A percentile compares a stretch with the other conserved stretches of the same genome.
Conservation (phyloP, 2,797 vertebrate species). For the Glossophaga mutica region DNA sequence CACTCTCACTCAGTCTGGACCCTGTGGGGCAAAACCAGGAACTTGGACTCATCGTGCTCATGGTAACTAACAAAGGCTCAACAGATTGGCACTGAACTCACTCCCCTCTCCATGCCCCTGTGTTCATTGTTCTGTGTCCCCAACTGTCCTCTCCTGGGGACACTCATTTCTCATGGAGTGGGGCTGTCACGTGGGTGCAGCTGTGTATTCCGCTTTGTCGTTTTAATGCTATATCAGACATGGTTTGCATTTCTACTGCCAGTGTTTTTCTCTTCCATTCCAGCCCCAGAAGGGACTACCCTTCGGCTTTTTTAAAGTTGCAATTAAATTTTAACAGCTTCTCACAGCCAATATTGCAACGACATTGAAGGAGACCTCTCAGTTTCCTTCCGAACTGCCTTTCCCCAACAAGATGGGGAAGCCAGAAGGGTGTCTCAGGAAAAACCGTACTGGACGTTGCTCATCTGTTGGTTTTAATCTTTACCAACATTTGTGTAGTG, state of each 20-base stretch:
- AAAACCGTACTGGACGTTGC: background rate
- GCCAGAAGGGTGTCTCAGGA: background rate
- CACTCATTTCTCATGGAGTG: rapidly evolving
- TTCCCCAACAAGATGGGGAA: background rate
- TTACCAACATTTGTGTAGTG: background rate
- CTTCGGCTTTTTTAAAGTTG: background rate
- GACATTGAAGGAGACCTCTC: background rate
- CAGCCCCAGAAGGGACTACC: background rate
- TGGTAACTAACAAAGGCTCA: background rate
- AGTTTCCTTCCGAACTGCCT: background rate
- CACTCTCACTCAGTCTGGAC: rapidly evolving
- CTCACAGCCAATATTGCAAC: background rate
- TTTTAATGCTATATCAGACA: background rate
- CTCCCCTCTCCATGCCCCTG: no score
- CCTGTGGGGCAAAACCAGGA: background rate
- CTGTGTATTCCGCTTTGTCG: background rate
- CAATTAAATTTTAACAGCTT: background rate
- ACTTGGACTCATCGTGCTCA: background rate
- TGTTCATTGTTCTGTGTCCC: background rate
- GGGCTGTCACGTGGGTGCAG: no score
- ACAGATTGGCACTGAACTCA: rapidly evolving
- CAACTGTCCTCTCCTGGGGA: rapidly evolving
- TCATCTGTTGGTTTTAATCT: background rate
- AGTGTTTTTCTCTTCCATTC: background rate
- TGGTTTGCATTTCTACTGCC: background rate